These are phyloP conservation scores for Drosophila sordidula DNA, from an alignment of 2,888 invertebrate species.

Conservation along the genomic window DNA sequence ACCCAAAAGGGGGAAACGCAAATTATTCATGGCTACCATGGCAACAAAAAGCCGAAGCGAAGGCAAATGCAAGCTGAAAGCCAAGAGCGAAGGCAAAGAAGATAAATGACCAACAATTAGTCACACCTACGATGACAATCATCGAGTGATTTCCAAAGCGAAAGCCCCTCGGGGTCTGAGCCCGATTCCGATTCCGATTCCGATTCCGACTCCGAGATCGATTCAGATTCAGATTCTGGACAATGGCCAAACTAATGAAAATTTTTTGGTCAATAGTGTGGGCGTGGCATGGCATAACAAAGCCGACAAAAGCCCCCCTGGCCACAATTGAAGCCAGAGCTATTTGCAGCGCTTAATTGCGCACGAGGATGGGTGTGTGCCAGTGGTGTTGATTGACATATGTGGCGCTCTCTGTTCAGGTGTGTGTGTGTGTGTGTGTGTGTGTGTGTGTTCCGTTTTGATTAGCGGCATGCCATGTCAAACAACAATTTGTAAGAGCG, in stretches of 20 bases:
- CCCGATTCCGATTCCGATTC: conserved; percentile 12
- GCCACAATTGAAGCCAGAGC: conserved; percentile 2
- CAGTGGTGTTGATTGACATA: conserved; percentile 52
- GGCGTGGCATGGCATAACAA: conserved; percentile 33
- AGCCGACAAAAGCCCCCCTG: neutral
- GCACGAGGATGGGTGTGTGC: conserved; percentile 16
- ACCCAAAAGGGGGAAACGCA: conserved; percentile 48
- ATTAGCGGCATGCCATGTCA: conserved; percentile 82
- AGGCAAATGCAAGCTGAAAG: conserved; percentile 12
- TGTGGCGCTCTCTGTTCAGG: conserved; percentile 40
- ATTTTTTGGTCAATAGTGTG: conserved; percentile 35
- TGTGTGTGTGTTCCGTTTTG: conserved; percentile 67
- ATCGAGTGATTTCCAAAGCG: conserved; percentile 70
- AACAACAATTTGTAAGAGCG: conserved; percentile 78
- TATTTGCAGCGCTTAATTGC: conserved; percentile 55
- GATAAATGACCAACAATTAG: conserved; percentile 80
- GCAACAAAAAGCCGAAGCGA: conserved; percentile 41
- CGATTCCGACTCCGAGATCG: conserved; percentile 10
- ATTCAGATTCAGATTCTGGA: conserved; percentile 39
- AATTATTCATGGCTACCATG: conserved; percentile 75
- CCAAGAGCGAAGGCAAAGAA: conserved; percentile 46
- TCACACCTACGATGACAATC: conserved; percentile 81
- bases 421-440: conserved; percentile 14
- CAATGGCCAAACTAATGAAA: conserved; percentile 74
- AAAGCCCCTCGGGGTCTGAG: conserved; percentile 26